phyloP scores from a whole-genome alignment of 2,888 invertebrate genomes.

The Spatulosminthurus flaviceps region DNA sequence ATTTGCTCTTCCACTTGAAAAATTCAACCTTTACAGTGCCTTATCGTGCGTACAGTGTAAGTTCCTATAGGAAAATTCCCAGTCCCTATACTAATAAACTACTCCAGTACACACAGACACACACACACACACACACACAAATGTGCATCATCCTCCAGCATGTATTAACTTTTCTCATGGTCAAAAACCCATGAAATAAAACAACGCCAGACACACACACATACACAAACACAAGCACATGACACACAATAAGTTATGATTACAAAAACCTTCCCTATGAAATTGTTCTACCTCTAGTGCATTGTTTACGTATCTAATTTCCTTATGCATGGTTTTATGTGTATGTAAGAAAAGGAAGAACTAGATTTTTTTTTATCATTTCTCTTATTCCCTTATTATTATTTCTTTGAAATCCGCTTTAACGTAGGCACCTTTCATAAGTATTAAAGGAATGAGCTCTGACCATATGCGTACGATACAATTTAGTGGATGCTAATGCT shows the following conservation, averaged over 20 bases:
- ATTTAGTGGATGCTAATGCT: slow-evolving; percentile 10
- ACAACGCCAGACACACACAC: no score
- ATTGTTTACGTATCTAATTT: no score
- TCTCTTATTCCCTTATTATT: neutral
- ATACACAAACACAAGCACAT: neutral
- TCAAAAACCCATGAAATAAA: no score
- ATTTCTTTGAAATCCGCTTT: neutral
- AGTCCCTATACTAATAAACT: no score
- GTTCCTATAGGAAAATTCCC: no score
- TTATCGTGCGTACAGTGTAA: slow-evolving; percentile 19
- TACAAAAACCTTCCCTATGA: neutral
- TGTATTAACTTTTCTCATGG: no score
- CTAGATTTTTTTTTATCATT: slow-evolving; percentile 5
- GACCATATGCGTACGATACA: neutral
- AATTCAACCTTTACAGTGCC: slow-evolving; percentile 35
- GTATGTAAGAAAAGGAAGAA: no score
- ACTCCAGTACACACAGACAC: no score
- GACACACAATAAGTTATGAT: slow-evolving; percentile 20
- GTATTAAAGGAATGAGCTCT: neutral
- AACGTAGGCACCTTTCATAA: neutral
- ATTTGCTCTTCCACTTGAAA: slow-evolving; percentile 57
- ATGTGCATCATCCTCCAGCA: no score
- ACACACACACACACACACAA: no score
- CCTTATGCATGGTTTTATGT: no score
- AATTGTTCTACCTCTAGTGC: no score